Conservation (phyloP, 2,113 vertebrate species). For the Cathartes aura region DNA sequence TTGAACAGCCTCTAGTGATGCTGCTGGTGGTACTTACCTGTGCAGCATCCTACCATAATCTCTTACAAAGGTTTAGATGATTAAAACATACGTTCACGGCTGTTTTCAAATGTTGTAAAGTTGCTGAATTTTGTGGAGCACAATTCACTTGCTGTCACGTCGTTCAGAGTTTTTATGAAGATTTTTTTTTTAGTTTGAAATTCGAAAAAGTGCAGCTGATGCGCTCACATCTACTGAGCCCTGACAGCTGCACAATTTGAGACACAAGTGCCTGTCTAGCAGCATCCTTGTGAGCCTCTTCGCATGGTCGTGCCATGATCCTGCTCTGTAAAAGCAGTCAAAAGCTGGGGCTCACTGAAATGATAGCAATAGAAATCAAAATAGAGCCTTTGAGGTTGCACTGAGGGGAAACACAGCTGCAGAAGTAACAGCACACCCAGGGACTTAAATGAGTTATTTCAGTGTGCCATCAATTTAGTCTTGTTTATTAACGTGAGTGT, state of each 20-base stretch:
- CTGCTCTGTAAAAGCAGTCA: neutral
- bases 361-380: neutral
- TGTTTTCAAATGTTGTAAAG: neutral
- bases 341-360: neutral
- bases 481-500: neutral
- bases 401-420: neutral
- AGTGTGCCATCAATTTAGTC: neutral
- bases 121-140: neutral
- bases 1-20: neutral
- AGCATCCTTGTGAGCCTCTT: neutral
- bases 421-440: neutral
- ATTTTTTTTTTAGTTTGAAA: neutral
- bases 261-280: neutral
- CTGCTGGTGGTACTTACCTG: neutral
- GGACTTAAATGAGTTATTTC: neutral
- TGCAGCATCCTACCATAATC: neutral
- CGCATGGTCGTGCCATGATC: fast-evolving
- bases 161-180: neutral
- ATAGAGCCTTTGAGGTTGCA: neutral
- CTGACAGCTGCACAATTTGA: neutral
- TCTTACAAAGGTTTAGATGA: neutral
- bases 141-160: neutral
- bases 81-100: fast-evolving
- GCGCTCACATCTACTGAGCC: fast-evolving
- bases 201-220: neutral